Evolutionary conservation across 1,140 invertebrate genomes (phyloP).

Genomic region (Drosophila teissieri): DNA sequence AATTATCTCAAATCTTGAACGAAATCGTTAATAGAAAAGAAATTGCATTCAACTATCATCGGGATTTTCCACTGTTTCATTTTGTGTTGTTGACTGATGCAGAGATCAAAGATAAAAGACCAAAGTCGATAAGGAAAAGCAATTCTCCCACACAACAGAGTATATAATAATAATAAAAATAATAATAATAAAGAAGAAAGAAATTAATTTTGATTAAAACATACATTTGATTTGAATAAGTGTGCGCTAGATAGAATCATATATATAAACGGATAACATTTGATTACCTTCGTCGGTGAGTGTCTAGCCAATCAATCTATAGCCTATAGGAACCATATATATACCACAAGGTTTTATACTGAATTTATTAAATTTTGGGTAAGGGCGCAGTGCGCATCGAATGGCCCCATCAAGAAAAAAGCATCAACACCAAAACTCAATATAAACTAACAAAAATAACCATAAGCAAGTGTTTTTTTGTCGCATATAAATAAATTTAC

Average conservation of each 20-base stretch:
- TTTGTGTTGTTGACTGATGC: slow-evolving; percentile 34
- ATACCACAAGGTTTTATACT: slow-evolving; percentile 70
- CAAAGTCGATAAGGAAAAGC: slow-evolving; percentile 37
- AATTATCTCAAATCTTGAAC: slow-evolving; percentile 12
- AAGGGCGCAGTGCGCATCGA: slow-evolving; percentile 33
- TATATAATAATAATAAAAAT: slow-evolving; percentile 7
- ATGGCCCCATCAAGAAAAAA: slow-evolving; percentile 3
- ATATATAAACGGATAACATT: slow-evolving; percentile 15
- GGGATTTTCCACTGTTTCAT: slow-evolving; percentile 31
- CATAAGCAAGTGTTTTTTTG: slow-evolving; percentile 47
- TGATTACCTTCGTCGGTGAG: slow-evolving; percentile 36
- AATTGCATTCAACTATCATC: slow-evolving; percentile 33
- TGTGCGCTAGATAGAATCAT: slow-evolving; percentile 42
- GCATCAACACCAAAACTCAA: slow-evolving; percentile 33
- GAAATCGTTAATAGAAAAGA: slow-evolving; percentile 10
- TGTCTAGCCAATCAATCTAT: slow-evolving; percentile 52
- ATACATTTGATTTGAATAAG: slow-evolving; percentile 26
- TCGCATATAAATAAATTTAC: slow-evolving; percentile 46
- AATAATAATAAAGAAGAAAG: not conserved
- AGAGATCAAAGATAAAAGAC: slow-evolving; percentile 26
- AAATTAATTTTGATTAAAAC: slow-evolving; percentile 13
- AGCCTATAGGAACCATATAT: slow-evolving; percentile 31
- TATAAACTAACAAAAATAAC: slow-evolving; percentile 14
- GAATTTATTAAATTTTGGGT: slow-evolving; percentile 62
- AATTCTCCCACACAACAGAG: slow-evolving; percentile 30